Base-by-base conservation (phyloP, 2,888 invertebrate genomes). In the Crocallis elinguaria region DNA sequence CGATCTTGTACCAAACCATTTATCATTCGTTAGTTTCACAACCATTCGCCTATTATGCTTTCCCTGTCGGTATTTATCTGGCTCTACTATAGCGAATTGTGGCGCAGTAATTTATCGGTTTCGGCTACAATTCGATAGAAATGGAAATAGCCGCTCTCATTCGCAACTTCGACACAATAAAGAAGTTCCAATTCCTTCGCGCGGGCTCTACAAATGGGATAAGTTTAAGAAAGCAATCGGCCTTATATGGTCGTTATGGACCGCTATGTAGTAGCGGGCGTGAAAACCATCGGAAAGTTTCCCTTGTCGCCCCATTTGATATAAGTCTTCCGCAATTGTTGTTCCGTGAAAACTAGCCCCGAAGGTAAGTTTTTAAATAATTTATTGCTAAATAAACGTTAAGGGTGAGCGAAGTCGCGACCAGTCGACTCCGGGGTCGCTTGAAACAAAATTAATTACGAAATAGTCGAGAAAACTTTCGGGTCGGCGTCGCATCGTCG, bases 141-240 rank as follows among this genome's bases (percentile, higher is more conserved):
- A 88, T 88, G 86, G 84, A 83, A 88, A 88, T 86, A 75, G 76
- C 77, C 72, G 67, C 73, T 80, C 81, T 81, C 79, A 79, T 83
- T 82, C 79, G 79, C 74, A 86, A 86, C 80, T 87, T 86, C 67
- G 79, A 77, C 82, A 86, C 86, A 85, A 84, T 88, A 86, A 87
- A 88, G 85, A 85, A 88, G 84, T 88, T 88, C 79, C 77, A 77
- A 86, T 88, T 82, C 77, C 77, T 85, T 73, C 73, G 77, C 77
- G 77, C 79, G 76, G 71, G 78, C 75, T 49, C 82, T 86, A 84
- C 85, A 87, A 89, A 89, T 89, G 87, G 88, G 88, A 85, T 84
- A 88, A 89, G 83, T 89, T 89, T 87, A 85, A 84, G 88, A 86
- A 88, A 88, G 89, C 89, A 88, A 89, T 88, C 86, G 86, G 82